These are phyloP conservation scores for Apamea crenata DNA, from an alignment of 2,888 invertebrate genomes.

Conservation along the genomic window DNA sequence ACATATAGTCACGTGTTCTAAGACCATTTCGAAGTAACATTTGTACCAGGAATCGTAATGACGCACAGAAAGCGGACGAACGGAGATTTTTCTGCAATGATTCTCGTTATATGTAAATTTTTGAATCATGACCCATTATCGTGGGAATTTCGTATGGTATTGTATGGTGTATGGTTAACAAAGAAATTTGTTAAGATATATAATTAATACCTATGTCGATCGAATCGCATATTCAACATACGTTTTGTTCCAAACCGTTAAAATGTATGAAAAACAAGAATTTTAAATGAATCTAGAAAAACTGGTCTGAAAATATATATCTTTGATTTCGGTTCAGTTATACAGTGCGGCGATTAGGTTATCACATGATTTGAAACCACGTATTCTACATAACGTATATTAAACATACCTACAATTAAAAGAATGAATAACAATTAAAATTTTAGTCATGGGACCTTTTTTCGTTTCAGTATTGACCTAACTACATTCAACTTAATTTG, in stretches of 20 bases:
- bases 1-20: constrained; percentile 49
- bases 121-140: constrained; percentile 80
- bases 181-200: constrained; percentile 19
- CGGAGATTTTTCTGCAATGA: constrained; percentile 87
- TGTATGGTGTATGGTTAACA: constrained; percentile 55
- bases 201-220: too few species aligned
- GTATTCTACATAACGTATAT: too few species aligned
- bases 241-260: background rate
- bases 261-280: background rate
- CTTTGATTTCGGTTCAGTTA: background rate
- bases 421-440: too few species aligned
- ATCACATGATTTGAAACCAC: too few species aligned
- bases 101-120: constrained; percentile 81
- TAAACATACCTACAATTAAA: too few species aligned
- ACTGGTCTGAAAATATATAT: background rate
- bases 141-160: constrained; percentile 72
- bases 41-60: constrained; percentile 78
- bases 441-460: too few species aligned
- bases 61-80: constrained; percentile 83
- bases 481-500: too few species aligned
- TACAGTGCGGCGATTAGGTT: too few species aligned
- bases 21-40: constrained; percentile 65
- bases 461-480: too few species aligned
- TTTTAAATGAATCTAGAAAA: background rate
- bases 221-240: background rate